Evolutionary conservation across 1,140 invertebrate genomes (phyloP), one percentile per base, ranked within the genome.

Genomic region (Heliconius melpomene): DNA sequence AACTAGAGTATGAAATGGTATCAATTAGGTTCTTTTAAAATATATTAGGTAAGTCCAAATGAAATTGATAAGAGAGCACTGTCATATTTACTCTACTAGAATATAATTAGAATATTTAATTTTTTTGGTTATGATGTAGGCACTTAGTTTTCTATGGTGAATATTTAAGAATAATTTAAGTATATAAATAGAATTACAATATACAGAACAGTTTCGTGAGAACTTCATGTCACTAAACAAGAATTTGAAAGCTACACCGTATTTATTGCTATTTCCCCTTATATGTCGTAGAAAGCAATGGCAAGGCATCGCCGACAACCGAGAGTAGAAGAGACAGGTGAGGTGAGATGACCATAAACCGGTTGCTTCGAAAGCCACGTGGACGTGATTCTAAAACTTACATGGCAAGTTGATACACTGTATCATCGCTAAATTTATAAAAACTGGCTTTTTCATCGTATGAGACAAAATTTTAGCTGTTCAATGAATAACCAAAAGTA

Each of bases 331-430:
- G 79, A 77, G 83, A 83, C 86, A 89, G 86, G 85, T 85, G 86
- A 88, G 88, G 85, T 85, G 85, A 87, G 87, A 87, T 87, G 84
- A 85, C 85, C 87, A 87, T 75, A 91, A 93, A 93, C 91, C 91
- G 91, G 91, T 93, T 87, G 78, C 40, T 20, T 50, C 40, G 66
- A 78, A 77, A 79, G 77, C 83, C 75, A 77, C 80, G 80, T 84
- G 83, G 80, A 81, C 74, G 70, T 66, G 60, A 29, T 66, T 29
- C 60, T 66, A 66, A 66, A 66, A 29, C 60, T 66, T 66, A 66
- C 60, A 66, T 7, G 60, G 60, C 60, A 66, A 66, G 60, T 66
- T 66, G 60, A 66, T 57, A 57, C 60, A 29, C 60, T 29, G 60
- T 66, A 29, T 66, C 60, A 66, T 66, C 60, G 60, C 23, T 13